Evolutionary conservation across 2,888 invertebrate genomes (phyloP).

Genomic region (Teleiodes luculella): DNA sequence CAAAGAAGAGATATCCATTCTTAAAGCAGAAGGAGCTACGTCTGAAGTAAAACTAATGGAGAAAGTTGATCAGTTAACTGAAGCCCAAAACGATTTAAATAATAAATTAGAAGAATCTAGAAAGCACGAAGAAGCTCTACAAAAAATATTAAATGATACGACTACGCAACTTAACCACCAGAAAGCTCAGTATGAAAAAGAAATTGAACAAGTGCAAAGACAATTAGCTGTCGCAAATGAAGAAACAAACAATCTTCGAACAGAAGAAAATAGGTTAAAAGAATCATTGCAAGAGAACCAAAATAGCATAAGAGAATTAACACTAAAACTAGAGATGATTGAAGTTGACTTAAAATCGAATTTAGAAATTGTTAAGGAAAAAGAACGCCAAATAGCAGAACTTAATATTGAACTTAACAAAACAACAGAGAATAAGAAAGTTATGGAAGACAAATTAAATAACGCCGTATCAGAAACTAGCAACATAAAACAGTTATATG

Average conservation of each 20-base stretch:
- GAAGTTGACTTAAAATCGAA: conserved; percentile 70
- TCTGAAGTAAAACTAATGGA: conserved; percentile 70
- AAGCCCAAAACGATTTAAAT: conserved; percentile 69
- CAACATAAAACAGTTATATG: conserved; percentile 62
- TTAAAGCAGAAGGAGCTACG: conserved; percentile 66
- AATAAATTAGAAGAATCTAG: conserved; percentile 71
- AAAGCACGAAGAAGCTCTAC: conserved; percentile 68
- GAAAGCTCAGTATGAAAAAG: conserved; percentile 59
- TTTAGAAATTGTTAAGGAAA: conserved; percentile 62
- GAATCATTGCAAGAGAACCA: conserved; percentile 58
- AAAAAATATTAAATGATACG: conserved; percentile 66
- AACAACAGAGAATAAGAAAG: conserved; percentile 60
- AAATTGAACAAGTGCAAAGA: conserved; percentile 51
- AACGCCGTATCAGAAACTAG: conserved; percentile 52
- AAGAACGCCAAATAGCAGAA: conserved; percentile 67
- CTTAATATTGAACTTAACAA: conserved; percentile 59
- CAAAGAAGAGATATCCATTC: conserved; percentile 61
- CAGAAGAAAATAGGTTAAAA: conserved; percentile 46
- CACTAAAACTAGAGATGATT: conserved; percentile 64
- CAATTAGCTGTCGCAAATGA: conserved; percentile 45
- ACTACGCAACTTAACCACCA: conserved; percentile 64
- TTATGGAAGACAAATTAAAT: conserved; percentile 69
- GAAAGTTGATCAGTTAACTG: conserved; percentile 69
- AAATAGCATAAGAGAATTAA: conserved; percentile 57
- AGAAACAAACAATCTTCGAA: conserved; percentile 48